Evolutionary conservation across 2,797 vertebrate species (phyloP).

Genomic region (Fistularia commersonii): DNA sequence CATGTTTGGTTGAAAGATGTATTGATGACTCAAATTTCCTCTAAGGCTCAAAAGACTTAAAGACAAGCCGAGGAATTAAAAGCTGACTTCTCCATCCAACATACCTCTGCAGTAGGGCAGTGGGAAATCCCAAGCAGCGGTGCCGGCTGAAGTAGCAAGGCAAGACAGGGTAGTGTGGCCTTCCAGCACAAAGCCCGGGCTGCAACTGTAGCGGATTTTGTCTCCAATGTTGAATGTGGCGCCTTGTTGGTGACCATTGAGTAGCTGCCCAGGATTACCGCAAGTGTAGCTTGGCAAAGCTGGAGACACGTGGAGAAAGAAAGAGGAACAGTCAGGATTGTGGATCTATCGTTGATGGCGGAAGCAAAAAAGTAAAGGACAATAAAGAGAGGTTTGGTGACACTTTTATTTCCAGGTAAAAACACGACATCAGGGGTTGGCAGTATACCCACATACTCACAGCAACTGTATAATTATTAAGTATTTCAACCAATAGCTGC

Average conservation of each 20-base stretch:
- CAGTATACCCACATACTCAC: no score
- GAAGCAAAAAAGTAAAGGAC: no score
- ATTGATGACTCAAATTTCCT: no score
- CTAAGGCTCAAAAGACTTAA: no score
- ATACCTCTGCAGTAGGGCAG: constrained; percentile 95
- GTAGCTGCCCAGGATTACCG: constrained; percentile 90
- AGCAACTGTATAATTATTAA: no score
- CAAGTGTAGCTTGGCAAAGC: constrained; percentile 95
- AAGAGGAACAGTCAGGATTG: neutral
- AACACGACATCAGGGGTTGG: no score
- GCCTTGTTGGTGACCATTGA: constrained; percentile 92
- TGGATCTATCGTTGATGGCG: no score
- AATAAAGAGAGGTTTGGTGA: no score
- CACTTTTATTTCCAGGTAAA: no score
- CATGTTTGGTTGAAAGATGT: no score
- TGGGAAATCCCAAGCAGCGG: constrained; percentile 95
- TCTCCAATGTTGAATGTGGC: constrained; percentile 93
- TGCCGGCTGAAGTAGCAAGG: constrained; percentile 82
- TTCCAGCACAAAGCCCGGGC: constrained; percentile 88
- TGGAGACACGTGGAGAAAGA: constrained; percentile 47
- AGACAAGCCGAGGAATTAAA: no score
- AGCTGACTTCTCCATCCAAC: constrained; percentile 1
- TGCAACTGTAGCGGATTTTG: constrained; percentile 97
- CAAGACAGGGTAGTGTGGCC: constrained; percentile 94
- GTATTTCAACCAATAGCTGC: no score